A percentile compares a stretch with the other conserved stretches of the same genome.
Conservation (phyloP, 2,113 vertebrate genomes). For the Podarcis muralis region DNA sequence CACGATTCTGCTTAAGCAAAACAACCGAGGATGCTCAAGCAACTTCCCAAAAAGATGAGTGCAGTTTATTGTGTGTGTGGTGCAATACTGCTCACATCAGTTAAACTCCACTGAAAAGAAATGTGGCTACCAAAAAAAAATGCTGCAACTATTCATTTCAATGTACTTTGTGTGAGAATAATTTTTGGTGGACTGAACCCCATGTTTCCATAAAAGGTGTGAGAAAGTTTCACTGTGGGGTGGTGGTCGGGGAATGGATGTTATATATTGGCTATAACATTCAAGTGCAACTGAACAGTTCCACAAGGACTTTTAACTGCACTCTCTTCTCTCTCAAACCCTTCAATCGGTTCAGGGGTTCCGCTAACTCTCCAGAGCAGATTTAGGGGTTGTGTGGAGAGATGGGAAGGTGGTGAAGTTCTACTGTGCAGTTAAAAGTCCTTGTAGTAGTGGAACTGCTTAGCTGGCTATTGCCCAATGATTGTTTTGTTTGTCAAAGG, state of each 20-base stretch:
- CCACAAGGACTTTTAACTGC: too few species aligned
- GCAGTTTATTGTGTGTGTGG: not conserved
- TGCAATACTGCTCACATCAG: not conserved
- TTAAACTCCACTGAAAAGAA: not conserved
- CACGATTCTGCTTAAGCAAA: not conserved
- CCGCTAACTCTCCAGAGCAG: too few species aligned
- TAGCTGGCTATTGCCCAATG: too few species aligned
- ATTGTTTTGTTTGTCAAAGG: too few species aligned
- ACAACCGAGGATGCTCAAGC: not conserved
- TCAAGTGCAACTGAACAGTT: not conserved
- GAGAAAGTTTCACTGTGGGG: slow-evolving; percentile 10
- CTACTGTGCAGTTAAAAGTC: too few species aligned
- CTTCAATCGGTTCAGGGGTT: too few species aligned
- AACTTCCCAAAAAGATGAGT: not conserved
- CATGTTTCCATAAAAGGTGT: slow-evolving; percentile 33
- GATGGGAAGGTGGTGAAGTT: too few species aligned
- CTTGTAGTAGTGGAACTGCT: too few species aligned
- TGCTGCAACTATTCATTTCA: not conserved
- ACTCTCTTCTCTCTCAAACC: too few species aligned
- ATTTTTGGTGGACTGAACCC: not conserved
- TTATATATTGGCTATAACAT: slow-evolving; percentile 10
- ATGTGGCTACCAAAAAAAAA: not conserved
- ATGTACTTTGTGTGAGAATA: not conserved
- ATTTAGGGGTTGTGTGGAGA: too few species aligned
- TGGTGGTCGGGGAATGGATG: slow-evolving; percentile 5